Evolutionary conservation across 2,797 vertebrate species (phyloP).

Genomic region (Balearica regulorum): DNA sequence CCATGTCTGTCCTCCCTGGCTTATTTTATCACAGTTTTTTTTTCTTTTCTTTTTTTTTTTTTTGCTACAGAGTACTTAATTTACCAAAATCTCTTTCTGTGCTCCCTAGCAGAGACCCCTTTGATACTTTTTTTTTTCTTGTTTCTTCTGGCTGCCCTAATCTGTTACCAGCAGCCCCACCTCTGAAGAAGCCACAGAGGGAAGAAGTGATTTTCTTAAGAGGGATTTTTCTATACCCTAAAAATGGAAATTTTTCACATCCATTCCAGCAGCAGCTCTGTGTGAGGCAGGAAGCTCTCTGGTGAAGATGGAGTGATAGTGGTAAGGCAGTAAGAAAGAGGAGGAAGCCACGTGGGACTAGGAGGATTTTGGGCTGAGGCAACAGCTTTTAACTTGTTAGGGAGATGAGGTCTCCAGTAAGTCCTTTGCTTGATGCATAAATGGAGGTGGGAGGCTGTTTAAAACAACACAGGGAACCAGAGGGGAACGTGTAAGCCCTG

Average conservation of each 20-base stretch:
- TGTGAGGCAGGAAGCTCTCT: not conserved
- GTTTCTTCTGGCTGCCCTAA: not conserved
- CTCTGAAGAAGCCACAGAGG: not conserved
- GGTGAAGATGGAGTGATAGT: not conserved
- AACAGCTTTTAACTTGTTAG: not conserved
- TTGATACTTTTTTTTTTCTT: not conserved
- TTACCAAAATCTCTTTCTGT: not conserved
- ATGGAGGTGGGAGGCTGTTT: not conserved
- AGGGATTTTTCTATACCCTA: not conserved
- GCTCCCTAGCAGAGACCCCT: not conserved
- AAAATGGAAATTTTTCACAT: not conserved
- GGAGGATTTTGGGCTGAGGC: not conserved
- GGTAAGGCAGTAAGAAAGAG: not conserved
- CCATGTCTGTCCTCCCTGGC: not conserved
- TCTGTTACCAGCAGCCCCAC: not conserved
- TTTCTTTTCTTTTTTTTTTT: not conserved
- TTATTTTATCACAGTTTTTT: not conserved
- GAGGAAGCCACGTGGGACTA: not conserved
- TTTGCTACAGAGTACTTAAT: not conserved
- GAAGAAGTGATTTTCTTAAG: not conserved
- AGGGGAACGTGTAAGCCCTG: not conserved
- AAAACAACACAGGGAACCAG: not conserved
- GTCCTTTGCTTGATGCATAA: not conserved
- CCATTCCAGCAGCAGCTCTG: not conserved
- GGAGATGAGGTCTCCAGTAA: not conserved